phyloP scores from a whole-genome alignment of 2,113 vertebrate genomes.

The Gasterosteus nipponicus region DNA sequence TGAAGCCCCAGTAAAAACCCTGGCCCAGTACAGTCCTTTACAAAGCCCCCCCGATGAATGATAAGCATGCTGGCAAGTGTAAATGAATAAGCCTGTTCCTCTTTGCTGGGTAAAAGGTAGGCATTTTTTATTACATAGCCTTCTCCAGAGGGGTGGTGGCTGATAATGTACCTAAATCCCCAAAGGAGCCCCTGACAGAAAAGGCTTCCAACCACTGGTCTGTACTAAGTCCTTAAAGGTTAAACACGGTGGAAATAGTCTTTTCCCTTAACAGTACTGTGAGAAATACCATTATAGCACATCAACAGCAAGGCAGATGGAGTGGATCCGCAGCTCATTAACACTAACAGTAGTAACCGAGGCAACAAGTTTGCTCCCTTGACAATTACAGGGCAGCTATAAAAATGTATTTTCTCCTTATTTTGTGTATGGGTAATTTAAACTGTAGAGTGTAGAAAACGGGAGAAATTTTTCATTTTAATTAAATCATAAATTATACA shows the following conservation, averaged over 20 bases:
- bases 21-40: slow-evolving; percentile 15
- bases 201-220: too few relatives aligned
- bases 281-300: slow-evolving; percentile 1
- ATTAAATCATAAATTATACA: not conserved
- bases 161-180: too few relatives aligned
- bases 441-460: not conserved
- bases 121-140: slow-evolving; percentile 20
- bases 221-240: slow-evolving; percentile 30
- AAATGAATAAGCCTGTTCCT: slow-evolving; percentile 51
- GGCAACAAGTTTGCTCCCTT: slow-evolving; percentile 26
- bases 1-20: slow-evolving; percentile 49
- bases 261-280: slow-evolving; percentile 1
- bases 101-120: slow-evolving; percentile 5
- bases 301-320: not conserved
- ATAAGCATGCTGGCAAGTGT: slow-evolving; percentile 36
- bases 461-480: not conserved
- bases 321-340: slow-evolving; percentile 36
- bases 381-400: slow-evolving; percentile 12
- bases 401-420: not conserved
- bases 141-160: not conserved
- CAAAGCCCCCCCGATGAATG: slow-evolving; percentile 42
- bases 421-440: not conserved
- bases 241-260: not conserved
- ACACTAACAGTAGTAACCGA: slow-evolving; percentile 19
- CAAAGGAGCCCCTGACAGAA: too few relatives aligned